Conservation (phyloP, 2,113 vertebrate genomes). For the Prolemur simus region DNA sequence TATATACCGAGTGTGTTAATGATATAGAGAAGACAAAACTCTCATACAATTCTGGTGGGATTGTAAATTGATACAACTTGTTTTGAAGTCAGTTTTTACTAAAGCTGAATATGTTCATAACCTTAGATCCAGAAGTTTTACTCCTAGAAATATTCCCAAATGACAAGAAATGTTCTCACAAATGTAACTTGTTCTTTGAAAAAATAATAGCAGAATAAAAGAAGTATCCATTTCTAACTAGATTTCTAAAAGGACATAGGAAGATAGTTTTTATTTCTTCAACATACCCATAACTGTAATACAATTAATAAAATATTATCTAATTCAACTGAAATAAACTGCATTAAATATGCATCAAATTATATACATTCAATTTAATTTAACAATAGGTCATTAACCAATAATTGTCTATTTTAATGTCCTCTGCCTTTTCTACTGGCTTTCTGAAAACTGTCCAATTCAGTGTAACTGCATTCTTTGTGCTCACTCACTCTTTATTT, state of each 20-base stretch:
- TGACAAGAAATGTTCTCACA: neutral
- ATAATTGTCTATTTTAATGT: slow-evolving; percentile 60
- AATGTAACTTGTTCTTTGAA: neutral
- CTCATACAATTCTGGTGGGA: neutral
- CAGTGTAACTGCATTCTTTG: neutral
- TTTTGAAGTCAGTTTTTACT: neutral
- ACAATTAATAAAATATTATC: slow-evolving; percentile 41
- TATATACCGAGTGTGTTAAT: neutral
- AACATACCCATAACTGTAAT: neutral
- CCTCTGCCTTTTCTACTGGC: neutral
- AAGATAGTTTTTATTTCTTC: slow-evolving; percentile 18
- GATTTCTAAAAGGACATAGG: slow-evolving; percentile 27
- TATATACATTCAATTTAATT: slow-evolving; percentile 46
- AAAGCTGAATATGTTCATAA: neutral
- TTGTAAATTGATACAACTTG: neutral
- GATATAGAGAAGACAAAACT: neutral
- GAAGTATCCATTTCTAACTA: neutral
- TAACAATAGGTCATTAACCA: slow-evolving; percentile 28
- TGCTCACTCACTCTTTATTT: neutral
- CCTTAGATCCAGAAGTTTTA: neutral
- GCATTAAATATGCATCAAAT: neutral
- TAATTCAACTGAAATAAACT: slow-evolving; percentile 36
- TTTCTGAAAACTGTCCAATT: neutral
- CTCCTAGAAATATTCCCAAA: neutral
- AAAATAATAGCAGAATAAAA: slow-evolving; percentile 26